Evolutionary conservation across 2,888 invertebrate species (phyloP).

Genomic region (Diplazon laetatorius): DNA sequence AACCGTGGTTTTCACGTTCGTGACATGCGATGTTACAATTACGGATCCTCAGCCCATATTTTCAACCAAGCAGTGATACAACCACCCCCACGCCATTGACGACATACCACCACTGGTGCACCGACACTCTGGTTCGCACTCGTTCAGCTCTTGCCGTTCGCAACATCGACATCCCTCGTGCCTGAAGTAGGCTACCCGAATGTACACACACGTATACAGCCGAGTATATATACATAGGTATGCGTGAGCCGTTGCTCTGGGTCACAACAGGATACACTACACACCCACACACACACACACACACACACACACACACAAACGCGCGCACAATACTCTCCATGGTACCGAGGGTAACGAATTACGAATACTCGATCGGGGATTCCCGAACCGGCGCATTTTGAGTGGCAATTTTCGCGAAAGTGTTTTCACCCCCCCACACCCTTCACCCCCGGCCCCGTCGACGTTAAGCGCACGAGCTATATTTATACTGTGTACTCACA

Average conservation of each 20-base stretch:
- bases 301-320: no score
- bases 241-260: conserved; percentile 52
- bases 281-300: no score
- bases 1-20: conserved; percentile 71
- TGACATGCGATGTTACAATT: conserved; percentile 80
- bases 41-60: conserved; percentile 68
- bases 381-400: conserved; percentile 49
- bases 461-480: conserved; percentile 33
- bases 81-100: conserved; percentile 31
- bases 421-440: conserved; percentile 54
- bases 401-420: conserved; percentile 67
- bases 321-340: conserved; percentile 12
- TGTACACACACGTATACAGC: conserved; percentile 52
- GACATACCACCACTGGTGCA: conserved; percentile 31
- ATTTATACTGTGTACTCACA: conserved; percentile 1
- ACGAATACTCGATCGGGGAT: conserved; percentile 42
- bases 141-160: conserved; percentile 36
- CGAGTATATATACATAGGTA: conserved; percentile 12
- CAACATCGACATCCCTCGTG: conserved; percentile 65
- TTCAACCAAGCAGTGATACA: conserved; percentile 39
- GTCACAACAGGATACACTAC: background rate
- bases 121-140: conserved; percentile 22
- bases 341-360: conserved; percentile 49
- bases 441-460: no score
- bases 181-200: conserved; percentile 64